A percentile compares a stretch with the other conserved stretches of the same genome.
phyloP scores from a whole-genome alignment of 2,888 invertebrate genomes.

The Tipula unca region DNA sequence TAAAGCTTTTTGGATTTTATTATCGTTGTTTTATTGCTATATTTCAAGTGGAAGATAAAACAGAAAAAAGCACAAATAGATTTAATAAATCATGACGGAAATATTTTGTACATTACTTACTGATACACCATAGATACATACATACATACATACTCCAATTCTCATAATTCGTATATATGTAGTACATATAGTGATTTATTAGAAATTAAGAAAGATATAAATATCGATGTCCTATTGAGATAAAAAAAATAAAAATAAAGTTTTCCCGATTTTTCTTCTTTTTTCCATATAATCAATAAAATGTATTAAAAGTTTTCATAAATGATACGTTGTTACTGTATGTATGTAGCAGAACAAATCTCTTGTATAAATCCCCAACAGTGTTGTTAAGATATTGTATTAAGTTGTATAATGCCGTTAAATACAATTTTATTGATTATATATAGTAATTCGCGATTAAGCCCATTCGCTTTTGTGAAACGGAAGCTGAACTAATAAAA shows the following conservation, averaged over 20 bases:
- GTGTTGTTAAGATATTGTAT: not conserved
- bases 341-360: not conserved
- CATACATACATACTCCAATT: not conserved
- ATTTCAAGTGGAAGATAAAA: slow-evolving; percentile 14
- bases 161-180: not conserved
- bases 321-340: not conserved
- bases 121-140: not conserved
- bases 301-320: not conserved
- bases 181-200: not conserved
- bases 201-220: not conserved
- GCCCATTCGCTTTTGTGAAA: no score
- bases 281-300: not conserved
- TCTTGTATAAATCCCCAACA: not conserved
- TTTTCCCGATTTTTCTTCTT: not conserved
- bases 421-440: not conserved
- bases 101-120: slow-evolving; percentile 8
- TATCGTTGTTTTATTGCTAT: not conserved
- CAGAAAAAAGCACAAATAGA: not conserved
- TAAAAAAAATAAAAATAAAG: not conserved
- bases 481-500: no score
- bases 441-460: no score
- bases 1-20: slow-evolving; percentile 14
- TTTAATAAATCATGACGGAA: slow-evolving; percentile 14
- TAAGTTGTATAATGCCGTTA: not conserved
- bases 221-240: not conserved